Evolutionary conservation across 2,113 vertebrate genomes (phyloP).

Genomic region (Thryonomys swinderianus): DNA sequence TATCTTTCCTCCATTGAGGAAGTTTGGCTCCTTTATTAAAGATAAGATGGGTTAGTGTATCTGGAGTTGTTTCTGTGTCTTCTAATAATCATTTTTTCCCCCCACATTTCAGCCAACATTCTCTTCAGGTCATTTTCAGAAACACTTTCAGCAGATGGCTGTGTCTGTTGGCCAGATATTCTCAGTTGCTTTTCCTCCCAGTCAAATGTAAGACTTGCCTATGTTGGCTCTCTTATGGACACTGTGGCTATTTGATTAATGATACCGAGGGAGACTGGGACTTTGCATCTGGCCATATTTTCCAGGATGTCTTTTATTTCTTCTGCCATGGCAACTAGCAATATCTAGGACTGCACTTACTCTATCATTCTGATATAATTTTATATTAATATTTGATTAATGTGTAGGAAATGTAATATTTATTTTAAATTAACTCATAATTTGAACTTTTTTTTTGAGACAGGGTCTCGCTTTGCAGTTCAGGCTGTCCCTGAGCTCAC

Average conservation of each 20-base stretch:
- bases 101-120: neutral
- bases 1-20: too few species aligned
- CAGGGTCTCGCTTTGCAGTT: too few species aligned
- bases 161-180: neutral
- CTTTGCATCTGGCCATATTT: neutral
- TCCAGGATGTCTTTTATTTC: neutral
- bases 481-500: too few species aligned
- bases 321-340: neutral
- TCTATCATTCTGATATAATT: neutral
- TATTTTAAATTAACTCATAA: neutral
- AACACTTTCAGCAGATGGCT: accelerated
- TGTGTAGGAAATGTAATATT: neutral
- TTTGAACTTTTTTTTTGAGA: too few species aligned
- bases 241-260: neutral
- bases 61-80: too few species aligned
- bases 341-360: neutral
- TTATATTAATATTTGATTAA: neutral
- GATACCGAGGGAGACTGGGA: neutral
- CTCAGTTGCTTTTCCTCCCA: neutral
- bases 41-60: too few species aligned
- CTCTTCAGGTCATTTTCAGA: neutral
- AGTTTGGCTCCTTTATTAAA: too few species aligned
- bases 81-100: too few species aligned
- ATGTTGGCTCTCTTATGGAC: neutral
- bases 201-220: neutral